Base-by-base conservation (phyloP, 1,140 invertebrate genomes). In the Drosophila subpulchrella region DNA sequence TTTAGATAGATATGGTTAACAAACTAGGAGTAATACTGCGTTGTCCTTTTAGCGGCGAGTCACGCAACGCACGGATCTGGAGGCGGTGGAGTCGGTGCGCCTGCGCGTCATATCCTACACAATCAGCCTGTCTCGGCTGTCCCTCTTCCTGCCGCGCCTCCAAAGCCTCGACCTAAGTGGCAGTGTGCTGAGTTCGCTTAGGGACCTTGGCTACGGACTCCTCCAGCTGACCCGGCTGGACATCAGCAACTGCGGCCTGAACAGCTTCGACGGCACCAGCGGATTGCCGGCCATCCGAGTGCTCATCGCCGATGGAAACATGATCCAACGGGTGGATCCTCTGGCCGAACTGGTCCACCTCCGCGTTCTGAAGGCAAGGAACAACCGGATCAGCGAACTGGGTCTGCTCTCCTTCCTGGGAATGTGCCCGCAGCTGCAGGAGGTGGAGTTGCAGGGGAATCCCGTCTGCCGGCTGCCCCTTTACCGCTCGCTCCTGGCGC, bases 171-270 rank as follows among this genome's bases (percentile, higher is more conserved):
- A 93, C 39, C 81, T 96, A 0, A 95, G 95, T 66, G 95, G 95
- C 27, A 96, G 95, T 73, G 93, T 94, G 20, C 78, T 96, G 0
- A 92, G 93, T 4, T 95, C 95, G 2, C 83, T 96, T 13, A 92
- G 95, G 36, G 95, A 96, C 75, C 92, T 96, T 11, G 95, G 95
- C n/a, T 95, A 94, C 71, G 94, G 94, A 8, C 91, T 96, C 30
- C 92, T 93, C 34, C 94, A 94, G 80, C 86, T 94, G 3, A 93
- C 94, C 91, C 92, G 94, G 44, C 89, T 96, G 13, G 95, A 94
- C 66, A 93, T 96, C n/a, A 94, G 94, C 68, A 93, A 94, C 36
- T 96, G 95, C 76, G 94, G 94, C 0, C 81, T 96, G 15, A 94
- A 92, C 10, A 94, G 93, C 72, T 92, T 96, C 44, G 95, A 96